Base-by-base conservation (phyloP, 2,888 invertebrate genomes). In the Fragum whitleyi region DNA sequence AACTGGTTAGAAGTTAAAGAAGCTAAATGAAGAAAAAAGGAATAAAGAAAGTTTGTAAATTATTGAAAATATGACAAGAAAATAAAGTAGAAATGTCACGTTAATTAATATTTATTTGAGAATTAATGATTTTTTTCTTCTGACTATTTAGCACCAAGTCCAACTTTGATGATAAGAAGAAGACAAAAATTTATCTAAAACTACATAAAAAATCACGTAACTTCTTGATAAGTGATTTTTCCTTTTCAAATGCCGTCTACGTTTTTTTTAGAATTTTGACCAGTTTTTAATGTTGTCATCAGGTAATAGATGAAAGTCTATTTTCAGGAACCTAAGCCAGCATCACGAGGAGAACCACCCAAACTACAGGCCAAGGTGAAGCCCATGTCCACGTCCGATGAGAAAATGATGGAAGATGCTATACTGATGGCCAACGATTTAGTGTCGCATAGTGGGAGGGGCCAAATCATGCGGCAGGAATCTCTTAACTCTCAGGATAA, bases 341-440 rank as follows among this genome's bases (percentile, higher is more conserved):
- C 78, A 19, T 9, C 71, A 5, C 26, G 21, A 26, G 39, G 59
- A 16, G 82, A 82, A 11, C 53, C 62, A 11, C 76, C 62, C 19
- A 87, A 88, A 83, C 89, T 90, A 80, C 91, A 92, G 76, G 91
- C 91, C 26, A 95, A 95, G 89, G 94, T 98, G 92, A 98, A 98
- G 94, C 97, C 97, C 2, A 98, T 99, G 94, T 98, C 98, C 16
- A 97, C 98, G 0, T 96, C 98, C 81, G 98, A 98, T 92, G 96
- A 97, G 93, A 97, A 96, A 94, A 97, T 97, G 11, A 95, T 99
- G 80, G 97, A 98, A 90, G 97, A 97, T 26, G 98, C 98, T 0
- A 98, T 98, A 82, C 97, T 97, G 72, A 95, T 98, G 94, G 98
- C 98, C 26, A 97, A 97, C 94, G 98, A 98, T 94, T 95, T 98